These are phyloP conservation scores for Lymantria dispar DNA, from an alignment of 2,888 invertebrate genomes.

Conservation along the genomic window DNA sequence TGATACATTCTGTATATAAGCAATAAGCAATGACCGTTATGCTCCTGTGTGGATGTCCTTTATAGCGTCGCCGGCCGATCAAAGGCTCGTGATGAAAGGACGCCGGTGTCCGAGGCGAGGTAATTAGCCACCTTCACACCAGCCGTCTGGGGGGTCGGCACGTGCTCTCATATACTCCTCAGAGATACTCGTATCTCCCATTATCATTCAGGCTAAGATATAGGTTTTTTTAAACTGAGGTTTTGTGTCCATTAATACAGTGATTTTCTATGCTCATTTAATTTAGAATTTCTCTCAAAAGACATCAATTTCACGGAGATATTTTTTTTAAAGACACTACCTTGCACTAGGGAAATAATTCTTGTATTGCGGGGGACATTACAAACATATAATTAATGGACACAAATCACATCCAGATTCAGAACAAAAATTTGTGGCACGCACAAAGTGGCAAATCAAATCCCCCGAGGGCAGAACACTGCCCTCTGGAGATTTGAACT, in stretches of 20 bases:
- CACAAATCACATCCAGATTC: too few species aligned
- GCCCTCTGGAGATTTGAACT: too few species aligned
- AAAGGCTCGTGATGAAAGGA: conserved; percentile 71
- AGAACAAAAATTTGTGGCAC: too few species aligned
- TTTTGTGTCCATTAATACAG: background rate
- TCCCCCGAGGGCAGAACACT: too few species aligned
- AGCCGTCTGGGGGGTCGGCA: conserved; percentile 28
- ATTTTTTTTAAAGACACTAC: too few species aligned
- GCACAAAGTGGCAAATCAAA: too few species aligned
- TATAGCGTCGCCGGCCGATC: conserved; percentile 54
- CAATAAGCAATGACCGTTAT: conserved; percentile 23
- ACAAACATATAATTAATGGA: too few species aligned
- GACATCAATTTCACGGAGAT: too few species aligned
- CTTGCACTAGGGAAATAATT: too few species aligned
- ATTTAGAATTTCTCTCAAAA: too few species aligned
- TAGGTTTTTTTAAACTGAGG: background rate
- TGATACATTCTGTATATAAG: too few species aligned
- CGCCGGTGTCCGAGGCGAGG: conserved; percentile 55
- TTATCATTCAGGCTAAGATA: background rate
- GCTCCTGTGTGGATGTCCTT: conserved; percentile 23
- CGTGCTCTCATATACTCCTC: conserved; percentile 22
- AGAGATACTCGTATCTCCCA: background rate
- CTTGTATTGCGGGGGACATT: too few species aligned
- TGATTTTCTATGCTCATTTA: background rate
- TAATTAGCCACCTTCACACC: conserved; percentile 63